These are phyloP conservation scores for Cyphomyrus plagiostoma DNA, from an alignment of 2,113 vertebrate species.

Conservation along the genomic window DNA sequence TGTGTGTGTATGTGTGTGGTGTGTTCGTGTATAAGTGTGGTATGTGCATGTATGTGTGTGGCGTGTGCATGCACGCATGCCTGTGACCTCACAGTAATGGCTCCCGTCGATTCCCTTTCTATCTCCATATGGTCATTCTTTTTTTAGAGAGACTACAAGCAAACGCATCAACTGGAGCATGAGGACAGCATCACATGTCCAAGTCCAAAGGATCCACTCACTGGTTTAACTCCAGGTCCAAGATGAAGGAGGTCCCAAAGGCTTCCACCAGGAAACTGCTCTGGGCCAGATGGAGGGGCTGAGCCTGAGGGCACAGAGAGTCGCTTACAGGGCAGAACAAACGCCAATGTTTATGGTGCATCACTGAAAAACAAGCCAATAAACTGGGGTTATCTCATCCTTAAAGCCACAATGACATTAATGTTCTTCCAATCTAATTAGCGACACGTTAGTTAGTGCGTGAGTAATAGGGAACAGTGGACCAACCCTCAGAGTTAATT, in stretches of 20 bases:
- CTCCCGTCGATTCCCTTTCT: neutral
- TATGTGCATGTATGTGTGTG: no score
- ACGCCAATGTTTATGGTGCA: neutral
- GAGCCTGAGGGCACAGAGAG: constrained; percentile 9
- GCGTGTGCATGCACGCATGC: neutral
- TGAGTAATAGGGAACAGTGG: neutral
- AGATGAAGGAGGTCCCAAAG: constrained; percentile 73
- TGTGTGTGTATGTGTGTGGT: no score
- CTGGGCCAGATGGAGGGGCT: constrained; percentile 80
- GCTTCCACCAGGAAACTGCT: constrained; percentile 80
- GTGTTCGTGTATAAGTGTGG: no score
- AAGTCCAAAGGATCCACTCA: constrained; percentile 51
- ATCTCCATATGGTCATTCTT: neutral
- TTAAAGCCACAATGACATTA: neutral
- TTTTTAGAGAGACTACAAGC: neutral
- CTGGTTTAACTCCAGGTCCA: constrained; percentile 89
- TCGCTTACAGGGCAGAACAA: neutral
- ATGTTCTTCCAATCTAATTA: neutral
- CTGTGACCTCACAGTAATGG: neutral
- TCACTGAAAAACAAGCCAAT: neutral
- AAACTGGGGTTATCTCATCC: neutral
- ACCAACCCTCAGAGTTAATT: neutral
- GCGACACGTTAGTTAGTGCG: neutral
- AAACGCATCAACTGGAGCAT: neutral
- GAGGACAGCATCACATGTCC: neutral